Evolutionary conservation across 2,797 vertebrate genomes (phyloP), one percentile per base, ranked within the genome.

Genomic region (Gephyroberyx darwinii): DNA sequence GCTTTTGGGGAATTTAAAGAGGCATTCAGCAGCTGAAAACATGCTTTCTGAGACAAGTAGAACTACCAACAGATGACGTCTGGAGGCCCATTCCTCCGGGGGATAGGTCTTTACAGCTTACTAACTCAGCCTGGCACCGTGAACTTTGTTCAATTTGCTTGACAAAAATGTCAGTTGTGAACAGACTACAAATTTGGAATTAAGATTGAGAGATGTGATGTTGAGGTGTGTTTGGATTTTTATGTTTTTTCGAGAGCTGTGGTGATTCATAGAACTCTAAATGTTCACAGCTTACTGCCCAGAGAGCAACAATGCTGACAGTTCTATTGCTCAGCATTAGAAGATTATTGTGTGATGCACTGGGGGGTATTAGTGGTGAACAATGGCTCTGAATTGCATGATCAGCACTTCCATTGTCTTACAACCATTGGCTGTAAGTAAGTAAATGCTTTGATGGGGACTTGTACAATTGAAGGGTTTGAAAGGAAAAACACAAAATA

Each of bases 301-400:
- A 84, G 83, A 59, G 65, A 65, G 76, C 33, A 31, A 81, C 87
- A 87, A 71, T 90, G 89, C 91, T 91, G 92, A 92, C 91, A 4
- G 78, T 69, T 89, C 88, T 89, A 66, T 82, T 90, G 81, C 80
- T 87, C 58, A 31, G 80, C 69, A 61, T 16, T 68, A 78, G 83
- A 80, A 85, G 84, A 78, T 83, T 82, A 72, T 73, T 84, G 80
- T 71, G 82, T 62, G 65, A 53, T 71, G 80, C 53, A 48, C 14
- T 7, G 60, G 78, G 26, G 77, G 87, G 91, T 87, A 78, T 91
- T 88, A 91, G 86, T 54, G 53, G 56, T 14, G 74, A 81, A 93
- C 92, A 93, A 93, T 81, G 64, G 81, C 56, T 56, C 45, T 48
- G 80, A 85, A 83, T 70, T 85, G 89, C 85, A 63, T 66, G 65